Evolutionary conservation across 2,113 vertebrate genomes (phyloP), one percentile per base, ranked within the genome.

Genomic region (Syngnathoides biaculeatus): DNA sequence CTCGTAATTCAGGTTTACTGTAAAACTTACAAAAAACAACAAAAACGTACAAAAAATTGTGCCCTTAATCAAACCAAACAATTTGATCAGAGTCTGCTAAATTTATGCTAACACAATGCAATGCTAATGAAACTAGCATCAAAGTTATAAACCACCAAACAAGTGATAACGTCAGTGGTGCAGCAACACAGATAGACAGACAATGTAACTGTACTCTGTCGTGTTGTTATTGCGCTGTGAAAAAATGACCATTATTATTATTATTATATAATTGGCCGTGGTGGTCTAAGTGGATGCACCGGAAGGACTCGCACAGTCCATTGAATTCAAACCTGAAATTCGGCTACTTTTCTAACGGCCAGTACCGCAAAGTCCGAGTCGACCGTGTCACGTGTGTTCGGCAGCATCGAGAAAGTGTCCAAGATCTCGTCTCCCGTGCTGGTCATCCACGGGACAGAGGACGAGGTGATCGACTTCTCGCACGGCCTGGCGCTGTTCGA

Each of bases 401-500:
- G 38, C 82, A 99, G 96, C 90, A 99, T 99, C 0, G 97, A 99
- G 84, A 99, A 99, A 82, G 95, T 99, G 47, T 96, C 97, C 40
- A 97, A 96, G 85, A 97, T 98, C 91, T 94, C 95, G 0, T 98
- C 96, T 6, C 97, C 96, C 0, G 96, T 98, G 76, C 93, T 99
- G 81, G 96, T 99, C 90, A 99, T 99, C 89, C 97, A 99, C 1
- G 96, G 97, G 67, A 99, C 97, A 0, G 96, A 99, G 86, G 97
- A 99, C 0, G 96, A 99, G 87, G 97, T 99, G 84, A 98, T 99
- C 10, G 97, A 99, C 89, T 99, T 99, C 92, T 98, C 97, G 0
- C 97, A 98, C 0, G 97, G 97, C 53, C 88, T 98, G 90, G 96
- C 96, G 0, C 93, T 99, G 62, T 99, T 93, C 0, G 97, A 99